Conservation (phyloP, 2,797 vertebrate species). For the Acipenser ruthenus region DNA sequence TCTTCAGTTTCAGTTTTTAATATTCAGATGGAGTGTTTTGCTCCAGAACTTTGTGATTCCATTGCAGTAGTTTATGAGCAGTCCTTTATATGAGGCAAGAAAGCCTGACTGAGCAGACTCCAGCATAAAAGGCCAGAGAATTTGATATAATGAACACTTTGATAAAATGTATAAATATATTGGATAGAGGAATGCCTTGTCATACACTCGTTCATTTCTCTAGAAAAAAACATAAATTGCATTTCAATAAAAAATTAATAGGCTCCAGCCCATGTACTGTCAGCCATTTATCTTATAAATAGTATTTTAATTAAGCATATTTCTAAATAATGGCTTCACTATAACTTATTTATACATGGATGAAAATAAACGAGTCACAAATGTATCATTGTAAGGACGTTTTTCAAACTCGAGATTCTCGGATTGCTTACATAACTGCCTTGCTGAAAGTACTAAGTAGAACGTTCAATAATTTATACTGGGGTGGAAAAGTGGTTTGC, state of each 20-base stretch:
- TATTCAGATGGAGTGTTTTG: no score
- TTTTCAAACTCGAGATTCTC: not conserved
- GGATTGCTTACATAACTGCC: no score
- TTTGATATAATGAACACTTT: not conserved
- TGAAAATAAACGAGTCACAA: not conserved
- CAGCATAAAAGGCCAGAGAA: no score
- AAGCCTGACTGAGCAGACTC: no score
- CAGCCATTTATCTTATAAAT: not conserved
- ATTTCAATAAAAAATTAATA: not conserved
- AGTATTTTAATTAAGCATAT: conserved; percentile 1
- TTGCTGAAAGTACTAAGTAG: no score
- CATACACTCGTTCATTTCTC: not conserved
- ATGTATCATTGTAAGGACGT: not conserved
- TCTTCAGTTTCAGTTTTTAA: no score
- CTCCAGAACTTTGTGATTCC: no score
- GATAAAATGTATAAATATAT: not conserved
- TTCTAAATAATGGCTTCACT: conserved; percentile 1
- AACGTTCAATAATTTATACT: no score
- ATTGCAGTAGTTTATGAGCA: no score
- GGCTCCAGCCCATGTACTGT: not conserved
- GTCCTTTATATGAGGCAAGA: no score
- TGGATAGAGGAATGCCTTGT: not conserved
- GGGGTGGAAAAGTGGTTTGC: no score
- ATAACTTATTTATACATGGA: not conserved
- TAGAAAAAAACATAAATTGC: not conserved